Percentiles rank a stretch among this genome's conserved stretches.
Evolutionary conservation across 2,888 invertebrate genomes (phyloP).

Genomic region (Leucophenga maculata): DNA sequence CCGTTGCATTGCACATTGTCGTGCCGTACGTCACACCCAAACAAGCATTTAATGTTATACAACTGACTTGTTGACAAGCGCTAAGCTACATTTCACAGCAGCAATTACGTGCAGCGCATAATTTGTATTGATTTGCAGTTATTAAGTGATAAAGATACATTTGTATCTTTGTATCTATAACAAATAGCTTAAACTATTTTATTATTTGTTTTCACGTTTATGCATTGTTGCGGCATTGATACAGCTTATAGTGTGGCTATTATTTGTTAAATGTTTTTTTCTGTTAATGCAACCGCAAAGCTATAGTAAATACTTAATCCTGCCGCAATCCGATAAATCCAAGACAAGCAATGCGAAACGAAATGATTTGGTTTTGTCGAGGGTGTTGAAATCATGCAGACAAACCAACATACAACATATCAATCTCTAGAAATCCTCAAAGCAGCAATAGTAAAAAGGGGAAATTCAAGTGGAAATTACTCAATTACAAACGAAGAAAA

Average conservation of each 20-base stretch:
- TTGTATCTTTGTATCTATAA: no score
- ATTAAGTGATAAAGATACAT: no score
- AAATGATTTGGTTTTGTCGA: conserved; percentile 31
- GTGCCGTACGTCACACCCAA: conserved; percentile 40
- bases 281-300: conserved; percentile 62
- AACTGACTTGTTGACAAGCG: conserved; percentile 5
- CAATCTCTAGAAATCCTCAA: conserved; percentile 59
- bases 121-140: neutral
- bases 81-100: neutral
- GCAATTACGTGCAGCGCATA: conserved; percentile 16
- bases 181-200: conserved; percentile 26
- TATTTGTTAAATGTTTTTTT: no score
- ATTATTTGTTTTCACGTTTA: conserved; percentile 34
- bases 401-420: conserved; percentile 3
- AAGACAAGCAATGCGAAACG: conserved; percentile 28
- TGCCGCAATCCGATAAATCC: conserved; percentile 35
- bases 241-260: conserved; percentile 35
- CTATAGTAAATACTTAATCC: conserved; percentile 47
- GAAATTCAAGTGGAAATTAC: conserved; percentile 66
- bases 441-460: conserved; percentile 54
- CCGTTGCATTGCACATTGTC: conserved; percentile 42
- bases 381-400: conserved; percentile 5
- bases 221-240: neutral
- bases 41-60: conserved; percentile 40
- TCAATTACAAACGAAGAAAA: conserved; percentile 52